A percentile compares a stretch with the other conserved stretches of the same genome.
Evolutionary conservation across 2,797 vertebrate genomes (phyloP).

Genomic region (Nyctalus aviator): DNA sequence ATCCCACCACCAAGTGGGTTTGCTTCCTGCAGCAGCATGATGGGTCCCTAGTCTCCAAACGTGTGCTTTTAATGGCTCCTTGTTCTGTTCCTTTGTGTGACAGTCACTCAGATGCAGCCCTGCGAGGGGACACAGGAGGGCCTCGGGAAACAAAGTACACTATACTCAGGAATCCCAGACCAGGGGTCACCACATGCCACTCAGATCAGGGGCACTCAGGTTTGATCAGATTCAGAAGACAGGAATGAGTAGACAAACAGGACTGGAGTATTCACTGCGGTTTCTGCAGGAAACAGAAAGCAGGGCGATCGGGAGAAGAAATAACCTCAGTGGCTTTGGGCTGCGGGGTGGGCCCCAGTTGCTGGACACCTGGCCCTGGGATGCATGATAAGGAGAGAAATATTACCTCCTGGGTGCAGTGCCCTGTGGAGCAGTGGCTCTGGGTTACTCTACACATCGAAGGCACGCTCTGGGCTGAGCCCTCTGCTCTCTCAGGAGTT

Average conservation of each 20-base stretch:
- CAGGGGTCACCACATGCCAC: neutral
- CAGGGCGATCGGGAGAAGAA: fast-evolving
- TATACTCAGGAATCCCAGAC: neutral
- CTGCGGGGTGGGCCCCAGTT: fast-evolving
- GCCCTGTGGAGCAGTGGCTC: neutral
- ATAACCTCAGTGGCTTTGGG: neutral
- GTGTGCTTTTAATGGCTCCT: fast-evolving
- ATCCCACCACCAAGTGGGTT: neutral
- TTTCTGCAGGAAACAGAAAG: neutral
- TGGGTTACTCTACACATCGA: neutral
- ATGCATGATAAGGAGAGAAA: too few relatives aligned
- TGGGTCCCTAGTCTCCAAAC: neutral
- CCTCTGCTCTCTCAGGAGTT: neutral
- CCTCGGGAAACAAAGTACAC: neutral
- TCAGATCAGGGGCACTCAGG: too few relatives aligned
- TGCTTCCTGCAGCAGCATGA: neutral
- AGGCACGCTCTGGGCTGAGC: neutral
- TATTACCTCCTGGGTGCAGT: too few relatives aligned
- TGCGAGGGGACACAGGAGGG: neutral
- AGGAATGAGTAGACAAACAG: neutral
- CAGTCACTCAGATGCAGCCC: neutral
- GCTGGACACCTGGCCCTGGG: too few relatives aligned
- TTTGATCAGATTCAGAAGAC: neutral
- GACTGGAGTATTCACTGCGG: fast-evolving
- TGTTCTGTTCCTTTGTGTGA: fast-evolving